Evolutionary conservation across 2,888 invertebrate species (phyloP).

Genomic region (Odontomyia ornata): DNA sequence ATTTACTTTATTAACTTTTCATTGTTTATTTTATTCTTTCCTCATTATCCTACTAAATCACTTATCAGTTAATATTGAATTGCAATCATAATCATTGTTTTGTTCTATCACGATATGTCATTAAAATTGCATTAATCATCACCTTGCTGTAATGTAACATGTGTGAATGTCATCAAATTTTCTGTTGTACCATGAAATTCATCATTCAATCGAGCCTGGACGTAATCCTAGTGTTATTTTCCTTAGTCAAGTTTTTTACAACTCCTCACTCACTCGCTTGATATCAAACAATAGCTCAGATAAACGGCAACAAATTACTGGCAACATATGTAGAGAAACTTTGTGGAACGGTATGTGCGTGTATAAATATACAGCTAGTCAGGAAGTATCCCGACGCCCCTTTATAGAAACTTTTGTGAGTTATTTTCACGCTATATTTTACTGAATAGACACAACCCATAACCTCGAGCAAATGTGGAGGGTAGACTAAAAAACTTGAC

Average conservation of each 20-base stretch:
- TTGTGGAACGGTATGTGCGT: constrained; percentile 6
- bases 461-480: neutral
- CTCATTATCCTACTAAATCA: no score
- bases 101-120: neutral
- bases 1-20: no score
- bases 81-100: neutral
- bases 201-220: constrained; percentile 48
- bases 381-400: constrained; percentile 36
- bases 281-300: constrained; percentile 46
- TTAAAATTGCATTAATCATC: constrained; percentile 48
- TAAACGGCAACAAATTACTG: constrained; percentile 29
- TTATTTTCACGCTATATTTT: constrained; percentile 5
- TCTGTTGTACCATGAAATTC: constrained; percentile 48
- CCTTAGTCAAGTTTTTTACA: constrained; percentile 27
- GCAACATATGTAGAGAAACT: constrained; percentile 31
- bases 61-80: no score
- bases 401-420: constrained; percentile 42
- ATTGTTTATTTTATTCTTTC: no score
- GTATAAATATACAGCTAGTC: constrained; percentile 37
- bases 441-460: neutral
- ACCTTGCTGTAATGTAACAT: constrained; percentile 43
- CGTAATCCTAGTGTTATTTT: constrained; percentile 46
- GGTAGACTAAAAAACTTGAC: constrained; percentile 6
- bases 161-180: constrained; percentile 50
- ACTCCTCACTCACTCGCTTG: constrained; percentile 1